Evolutionary conservation across 1,140 invertebrate genomes (phyloP), one percentile per base, ranked within the genome.

Genomic region (Drosophila yakuba): DNA sequence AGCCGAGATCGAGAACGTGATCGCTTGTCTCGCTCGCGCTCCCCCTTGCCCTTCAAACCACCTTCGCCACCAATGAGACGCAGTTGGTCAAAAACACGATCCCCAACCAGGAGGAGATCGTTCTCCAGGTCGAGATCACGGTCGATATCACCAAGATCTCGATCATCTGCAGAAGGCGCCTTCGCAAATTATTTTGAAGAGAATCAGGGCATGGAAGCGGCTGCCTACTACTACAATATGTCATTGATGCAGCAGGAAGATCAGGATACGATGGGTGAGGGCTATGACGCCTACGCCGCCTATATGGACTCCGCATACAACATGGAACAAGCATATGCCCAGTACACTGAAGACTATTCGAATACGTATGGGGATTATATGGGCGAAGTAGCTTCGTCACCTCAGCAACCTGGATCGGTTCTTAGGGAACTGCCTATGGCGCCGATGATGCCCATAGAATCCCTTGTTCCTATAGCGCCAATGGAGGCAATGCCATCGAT

Each of bases 21-120:
- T 1, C 66, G 52, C 2, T 55, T 55, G 11, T 79, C 78, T 23
- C 84, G 80, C 35, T 91, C 90, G 0, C 82, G 90, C 10, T 91
- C 91, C 3, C 91, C 91, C 12, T 50, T 92, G 43, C 90, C 88
- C 10, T 92, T 92, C 11, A 91, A 90, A 45, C 91, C 91, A 3
- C 91, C 91, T 0, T 92, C 91, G 15, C 91, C 91, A n/a, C 91
- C 91, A 7, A 91, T 91, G 84, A 84, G 81, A 23, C 90, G 84
- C 39, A 91, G 88, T 50, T 80, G 80, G 62, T 83, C 56, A 5
- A 68, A 32, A 41, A 41, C 64, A 43, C 67, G 73, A 5, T 68
- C 76, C n/a, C 83, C 83, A 6, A 71, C 64, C 12, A 69, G 77
- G 23, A 55, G 75, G 11, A 74, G 75, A 23, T 76, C 60, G 11